Evolutionary conservation across 2,888 invertebrate genomes (phyloP), one percentile per base, ranked within the genome.

Genomic region (Chrysolina haemoptera): DNA sequence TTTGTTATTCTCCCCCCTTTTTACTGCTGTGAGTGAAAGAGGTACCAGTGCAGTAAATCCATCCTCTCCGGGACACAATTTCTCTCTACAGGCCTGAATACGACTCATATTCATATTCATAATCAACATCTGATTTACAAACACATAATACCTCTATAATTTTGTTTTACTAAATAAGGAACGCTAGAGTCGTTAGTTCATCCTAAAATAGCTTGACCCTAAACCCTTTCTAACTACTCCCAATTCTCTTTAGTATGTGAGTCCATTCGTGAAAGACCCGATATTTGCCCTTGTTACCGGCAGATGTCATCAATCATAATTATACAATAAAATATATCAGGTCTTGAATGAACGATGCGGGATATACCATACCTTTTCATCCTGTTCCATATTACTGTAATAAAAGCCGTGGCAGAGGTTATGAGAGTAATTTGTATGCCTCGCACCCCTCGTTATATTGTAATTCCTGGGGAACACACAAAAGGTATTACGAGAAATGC

Each of bases 291-390:
- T 59, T n/a, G n/a, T 59, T 59, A 59, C 14, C 27, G 35, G 55
- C 55, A 55, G 27, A 63, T 63, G 50, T 70, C 75, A 75, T 75
- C 70, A 75, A 75, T 75, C 75, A 75, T 62, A 75, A 72, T 75
- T 75, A 75, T 69, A 75, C 72, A 75, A 75, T 70, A 69, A 71
- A 69, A 66, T 67, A 68, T 71, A 66, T 53, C 53, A 14, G 20
- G 12, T 53, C 53, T 53, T 53, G 53, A 53, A 65, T 66, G 59
- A 27, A 27, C 35, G 43, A 68, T 68, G 59, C 68, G 62, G 59
- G 62, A 43, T 43, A 22, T 35, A 43, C 68, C 62, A 55, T 68
- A 68, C 68, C 59, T 68, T 68, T 68, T 62, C 63, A 63, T 70
- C 48, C 48, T 70, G 46, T 53, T n/a, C 46, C 35, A 50, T 63